phyloP scores from a whole-genome alignment of 2,797 vertebrate genomes.

The Microctenopoma lineatum region DNA sequence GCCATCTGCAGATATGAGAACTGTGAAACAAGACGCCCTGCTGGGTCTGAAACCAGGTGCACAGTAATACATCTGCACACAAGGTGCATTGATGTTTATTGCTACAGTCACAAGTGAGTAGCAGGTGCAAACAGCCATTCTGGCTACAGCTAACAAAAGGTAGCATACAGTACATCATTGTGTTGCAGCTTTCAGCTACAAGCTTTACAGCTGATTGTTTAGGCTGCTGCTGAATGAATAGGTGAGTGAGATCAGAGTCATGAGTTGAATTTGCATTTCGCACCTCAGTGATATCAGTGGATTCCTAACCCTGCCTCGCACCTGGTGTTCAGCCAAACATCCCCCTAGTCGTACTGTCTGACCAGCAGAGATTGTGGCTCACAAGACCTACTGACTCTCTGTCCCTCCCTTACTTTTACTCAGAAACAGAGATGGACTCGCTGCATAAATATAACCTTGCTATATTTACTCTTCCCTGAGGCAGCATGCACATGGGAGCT shows the following conservation, averaged over 20 bases:
- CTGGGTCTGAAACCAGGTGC: slow-evolving; percentile 65
- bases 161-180: slow-evolving; percentile 14
- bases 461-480: slow-evolving; percentile 75
- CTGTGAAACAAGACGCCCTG: slow-evolving; percentile 64
- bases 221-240: slow-evolving; percentile 27
- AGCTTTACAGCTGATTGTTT: slow-evolving; percentile 25
- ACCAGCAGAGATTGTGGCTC: slow-evolving; percentile 53
- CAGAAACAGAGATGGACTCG: slow-evolving; percentile 68
- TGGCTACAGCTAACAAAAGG: slow-evolving; percentile 36
- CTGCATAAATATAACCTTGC: slow-evolving; percentile 77
- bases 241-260: slow-evolving; percentile 46
- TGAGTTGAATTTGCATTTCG: slow-evolving; percentile 47
- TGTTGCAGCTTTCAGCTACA: slow-evolving; percentile 11
- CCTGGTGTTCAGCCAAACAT: slow-evolving; percentile 37
- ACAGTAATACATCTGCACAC: slow-evolving; percentile 48
- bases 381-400: slow-evolving; percentile 61
- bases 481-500: slow-evolving; percentile 61
- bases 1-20: slow-evolving; percentile 46
- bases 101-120: slow-evolving; percentile 52
- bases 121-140: slow-evolving; percentile 59
- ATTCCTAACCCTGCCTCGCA: slow-evolving; percentile 22
- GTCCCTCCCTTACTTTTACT: slow-evolving; percentile 56
- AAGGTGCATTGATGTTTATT: slow-evolving; percentile 57
- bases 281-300: slow-evolving; percentile 19
- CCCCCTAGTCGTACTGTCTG: slow-evolving; percentile 23